These are phyloP conservation scores for Resseliella maxima DNA, from an alignment of 2,888 invertebrate species.

Conservation along the genomic window DNA sequence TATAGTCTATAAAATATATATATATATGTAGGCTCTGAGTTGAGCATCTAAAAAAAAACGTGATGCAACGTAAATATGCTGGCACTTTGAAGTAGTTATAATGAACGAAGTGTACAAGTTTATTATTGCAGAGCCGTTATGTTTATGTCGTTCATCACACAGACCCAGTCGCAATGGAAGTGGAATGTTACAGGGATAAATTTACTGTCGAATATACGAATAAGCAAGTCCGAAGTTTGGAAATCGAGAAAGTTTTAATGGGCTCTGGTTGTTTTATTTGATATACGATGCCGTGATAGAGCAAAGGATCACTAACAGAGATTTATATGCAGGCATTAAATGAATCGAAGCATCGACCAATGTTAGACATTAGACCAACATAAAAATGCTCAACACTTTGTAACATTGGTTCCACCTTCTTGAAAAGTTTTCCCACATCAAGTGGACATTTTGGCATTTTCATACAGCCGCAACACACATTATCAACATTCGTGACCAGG, in stretches of 20 bases:
- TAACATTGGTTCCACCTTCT: background rate
- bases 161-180: background rate
- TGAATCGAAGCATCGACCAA: constrained; percentile 5
- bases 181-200: background rate
- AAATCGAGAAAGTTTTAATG: constrained; percentile 56
- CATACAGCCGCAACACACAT: background rate
- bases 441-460: constrained; percentile 10
- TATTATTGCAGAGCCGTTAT: constrained; percentile 45
- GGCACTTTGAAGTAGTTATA: constrained; percentile 11
- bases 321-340: constrained; percentile 27
- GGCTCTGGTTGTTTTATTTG: constrained; percentile 41
- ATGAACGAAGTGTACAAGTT: constrained; percentile 45
- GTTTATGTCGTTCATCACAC: constrained; percentile 53
- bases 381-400: background rate
- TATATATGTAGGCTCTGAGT: background rate
- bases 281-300: constrained; percentile 39
- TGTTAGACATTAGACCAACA: constrained; percentile 3
- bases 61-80: background rate
- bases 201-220: background rate
- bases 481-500: background rate
- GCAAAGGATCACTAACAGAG: constrained; percentile 35
- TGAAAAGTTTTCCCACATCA: constrained; percentile 13
- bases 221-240: constrained; percentile 17
- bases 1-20: constrained; percentile 45
- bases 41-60: background rate